These are phyloP conservation scores for Rhynchotus rufescens DNA, from an alignment of 2,797 vertebrate species.

Conservation along the genomic window DNA sequence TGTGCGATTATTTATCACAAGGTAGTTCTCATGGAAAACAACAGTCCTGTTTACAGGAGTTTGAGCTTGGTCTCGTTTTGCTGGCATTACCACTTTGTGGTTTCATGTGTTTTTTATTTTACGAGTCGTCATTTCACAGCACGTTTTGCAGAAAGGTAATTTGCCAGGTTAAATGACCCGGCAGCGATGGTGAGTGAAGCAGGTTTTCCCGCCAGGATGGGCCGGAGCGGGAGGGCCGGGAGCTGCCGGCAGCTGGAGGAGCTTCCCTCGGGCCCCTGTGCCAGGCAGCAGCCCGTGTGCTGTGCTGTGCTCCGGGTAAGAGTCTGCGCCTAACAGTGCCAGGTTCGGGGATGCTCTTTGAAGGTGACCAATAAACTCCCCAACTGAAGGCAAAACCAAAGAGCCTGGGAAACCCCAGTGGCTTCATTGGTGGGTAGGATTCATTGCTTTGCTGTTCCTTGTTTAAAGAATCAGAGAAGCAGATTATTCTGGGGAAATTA, in stretches of 20 bases:
- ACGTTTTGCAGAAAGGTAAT: not conserved
- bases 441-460: conserved; percentile 6
- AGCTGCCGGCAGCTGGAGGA: not conserved
- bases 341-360: not conserved
- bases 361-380: not conserved
- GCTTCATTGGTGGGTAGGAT: not conserved
- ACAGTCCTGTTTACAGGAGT: not conserved
- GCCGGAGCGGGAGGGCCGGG: not conserved
- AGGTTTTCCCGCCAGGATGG: conserved; percentile 25
- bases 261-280: not conserved
- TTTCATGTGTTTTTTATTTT: conserved; percentile 18
- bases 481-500: conserved; percentile 12
- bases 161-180: not conserved
- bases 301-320: not conserved
- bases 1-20: not conserved
- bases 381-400: not conserved
- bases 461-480: conserved; percentile 1
- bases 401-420: not conserved
- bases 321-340: not conserved
- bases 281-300: conserved; percentile 7
- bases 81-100: not conserved
- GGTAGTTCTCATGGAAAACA: not conserved
- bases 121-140: conserved; percentile 5
- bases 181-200: not conserved
- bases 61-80: not conserved